Conservation (phyloP, 2,888 invertebrate species). For the Philereme vetulata region DNA sequence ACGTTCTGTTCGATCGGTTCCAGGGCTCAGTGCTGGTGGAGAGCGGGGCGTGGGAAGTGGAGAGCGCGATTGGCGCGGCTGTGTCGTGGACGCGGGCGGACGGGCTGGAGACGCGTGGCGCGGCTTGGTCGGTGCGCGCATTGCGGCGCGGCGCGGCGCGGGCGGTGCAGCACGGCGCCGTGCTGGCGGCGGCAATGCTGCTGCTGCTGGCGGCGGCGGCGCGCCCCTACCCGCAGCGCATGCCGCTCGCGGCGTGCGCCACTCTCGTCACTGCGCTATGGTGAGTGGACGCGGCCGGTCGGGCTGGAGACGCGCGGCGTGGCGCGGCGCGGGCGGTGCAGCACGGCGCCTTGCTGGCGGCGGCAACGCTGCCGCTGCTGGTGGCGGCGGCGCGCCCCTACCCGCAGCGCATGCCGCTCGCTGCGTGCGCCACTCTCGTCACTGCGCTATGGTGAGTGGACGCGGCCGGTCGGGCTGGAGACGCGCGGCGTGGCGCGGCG, state of each 20-base stretch:
- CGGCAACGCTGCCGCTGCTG: slow-evolving; percentile 50
- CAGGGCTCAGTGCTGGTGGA: slow-evolving; percentile 58
- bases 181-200: slow-evolving; percentile 49
- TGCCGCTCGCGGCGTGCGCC: slow-evolving; percentile 61
- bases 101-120: slow-evolving; percentile 34
- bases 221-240: slow-evolving; percentile 54
- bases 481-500: slow-evolving; percentile 61
- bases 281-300: no score
- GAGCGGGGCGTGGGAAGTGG: slow-evolving; percentile 64
- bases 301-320: no score
- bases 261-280: slow-evolving; percentile 62
- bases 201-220: slow-evolving; percentile 54
- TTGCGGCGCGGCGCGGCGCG: slow-evolving; percentile 63
- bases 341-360: slow-evolving; percentile 48
- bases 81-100: slow-evolving; percentile 36
- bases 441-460: slow-evolving; percentile 60
- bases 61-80: slow-evolving; percentile 40
- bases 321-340: slow-evolving; percentile 59
- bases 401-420: slow-evolving; percentile 56
- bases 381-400: slow-evolving; percentile 58
- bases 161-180: slow-evolving; percentile 47
- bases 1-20: background rate
- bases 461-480: no score
- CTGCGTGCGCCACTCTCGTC: slow-evolving; percentile 57
- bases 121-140: no score